A percentile compares a stretch with the other conserved stretches of the same genome.
Evolutionary conservation across 2,797 vertebrate genomes (phyloP).

Genomic region (Sebastes taczanowskii): DNA sequence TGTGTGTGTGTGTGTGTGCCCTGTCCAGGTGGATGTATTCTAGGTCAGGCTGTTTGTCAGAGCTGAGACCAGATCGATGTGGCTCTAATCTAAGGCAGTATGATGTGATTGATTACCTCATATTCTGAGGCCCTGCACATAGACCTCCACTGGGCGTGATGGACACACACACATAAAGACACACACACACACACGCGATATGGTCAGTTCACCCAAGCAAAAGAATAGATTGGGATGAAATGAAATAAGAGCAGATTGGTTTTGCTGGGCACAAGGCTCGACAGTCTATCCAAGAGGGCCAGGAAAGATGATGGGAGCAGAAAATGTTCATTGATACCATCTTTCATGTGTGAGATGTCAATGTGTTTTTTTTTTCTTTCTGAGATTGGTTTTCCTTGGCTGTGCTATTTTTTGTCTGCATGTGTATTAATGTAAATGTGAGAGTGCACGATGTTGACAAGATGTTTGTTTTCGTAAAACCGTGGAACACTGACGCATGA

Average conservation of each 20-base stretch:
- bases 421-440: slow-evolving; percentile 30
- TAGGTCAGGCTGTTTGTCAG: slow-evolving; percentile 73
- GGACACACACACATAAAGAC: slow-evolving; percentile 26
- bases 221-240: slow-evolving; percentile 64
- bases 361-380: slow-evolving; percentile 20
- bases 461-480: slow-evolving; percentile 52
- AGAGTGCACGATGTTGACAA: slow-evolving; percentile 40
- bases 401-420: slow-evolving; percentile 8
- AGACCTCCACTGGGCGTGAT: slow-evolving; percentile 52
- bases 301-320: slow-evolving; percentile 63
- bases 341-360: slow-evolving; percentile 50
- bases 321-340: slow-evolving; percentile 65
- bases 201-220: slow-evolving; percentile 61
- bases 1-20: slow-evolving; percentile 24
- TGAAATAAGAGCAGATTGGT: slow-evolving; percentile 72
- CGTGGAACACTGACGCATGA: slow-evolving; percentile 38
- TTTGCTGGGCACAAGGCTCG: slow-evolving; percentile 46
- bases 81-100: slow-evolving; percentile 71
- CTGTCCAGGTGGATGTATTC: slow-evolving; percentile 67
- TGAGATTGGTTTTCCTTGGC: slow-evolving; percentile 48
- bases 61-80: slow-evolving; percentile 72
- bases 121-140: slow-evolving; percentile 61
- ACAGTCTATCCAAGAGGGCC: slow-evolving; percentile 45
- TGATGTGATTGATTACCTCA: slow-evolving; percentile 79
- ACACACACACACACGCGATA: slow-evolving; percentile 21